These are phyloP conservation scores for Damaliscus lunatus DNA, from an alignment of 2,113 vertebrate genomes.

Conservation along the genomic window DNA sequence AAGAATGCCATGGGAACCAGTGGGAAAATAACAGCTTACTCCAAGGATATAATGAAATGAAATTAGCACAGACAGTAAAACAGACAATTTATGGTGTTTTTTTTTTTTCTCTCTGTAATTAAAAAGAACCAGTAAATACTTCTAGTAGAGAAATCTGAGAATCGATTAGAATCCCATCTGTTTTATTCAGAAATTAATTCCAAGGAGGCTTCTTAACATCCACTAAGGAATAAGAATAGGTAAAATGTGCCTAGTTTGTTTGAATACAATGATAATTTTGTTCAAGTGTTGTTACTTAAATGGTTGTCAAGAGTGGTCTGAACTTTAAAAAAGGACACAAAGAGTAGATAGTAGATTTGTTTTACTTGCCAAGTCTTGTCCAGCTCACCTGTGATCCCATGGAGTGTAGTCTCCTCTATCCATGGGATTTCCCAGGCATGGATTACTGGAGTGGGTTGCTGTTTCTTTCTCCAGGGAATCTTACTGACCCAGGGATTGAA, in stretches of 20 bases:
- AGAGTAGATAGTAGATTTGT: not conserved
- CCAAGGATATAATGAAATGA: constrained; percentile 83
- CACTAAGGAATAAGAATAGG: not conserved
- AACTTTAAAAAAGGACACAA: not conserved
- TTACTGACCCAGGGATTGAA: not conserved
- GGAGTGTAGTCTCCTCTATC: not conserved
- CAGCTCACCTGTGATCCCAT: not conserved
- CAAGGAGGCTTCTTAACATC: not conserved
- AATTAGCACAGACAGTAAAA: constrained; percentile 86
- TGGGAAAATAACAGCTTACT: constrained; percentile 84
- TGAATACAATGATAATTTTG: constrained; percentile 28
- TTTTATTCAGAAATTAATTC: constrained; percentile 69
- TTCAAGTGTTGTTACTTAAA: constrained; percentile 8
- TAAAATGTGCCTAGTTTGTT: not conserved
- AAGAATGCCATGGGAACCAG: constrained; percentile 85
- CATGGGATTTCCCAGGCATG: not conserved
- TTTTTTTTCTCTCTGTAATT: constrained; percentile 67
- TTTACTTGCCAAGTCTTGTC: not conserved
- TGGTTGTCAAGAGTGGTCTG: not conserved
- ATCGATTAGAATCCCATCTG: constrained; percentile 70
- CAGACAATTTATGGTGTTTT: constrained; percentile 80
- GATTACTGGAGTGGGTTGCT: not conserved
- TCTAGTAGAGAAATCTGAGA: constrained; percentile 75
- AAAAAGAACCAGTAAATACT: constrained; percentile 81
- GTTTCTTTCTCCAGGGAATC: not conserved